A percentile compares a stretch with the other conserved stretches of the same genome.
These are phyloP conservation scores for Gopherus flavomarginatus DNA, from an alignment of 2,113 vertebrate genomes.

Conservation along the genomic window DNA sequence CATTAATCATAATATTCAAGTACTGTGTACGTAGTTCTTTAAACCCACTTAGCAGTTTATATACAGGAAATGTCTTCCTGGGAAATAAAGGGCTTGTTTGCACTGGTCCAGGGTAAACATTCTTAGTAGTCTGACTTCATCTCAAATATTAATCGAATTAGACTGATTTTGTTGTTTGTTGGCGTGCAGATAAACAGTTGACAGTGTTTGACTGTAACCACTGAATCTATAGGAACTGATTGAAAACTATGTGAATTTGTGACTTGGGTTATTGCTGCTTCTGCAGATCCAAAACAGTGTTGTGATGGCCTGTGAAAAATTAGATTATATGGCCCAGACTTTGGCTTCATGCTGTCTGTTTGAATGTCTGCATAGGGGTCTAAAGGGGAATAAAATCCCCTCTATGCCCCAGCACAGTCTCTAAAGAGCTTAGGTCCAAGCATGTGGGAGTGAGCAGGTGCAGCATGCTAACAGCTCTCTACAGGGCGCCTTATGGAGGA, in stretches of 20 bases:
- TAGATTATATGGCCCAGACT: neutral
- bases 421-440: neutral
- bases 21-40: neutral
- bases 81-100: neutral
- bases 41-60: neutral
- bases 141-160: neutral
- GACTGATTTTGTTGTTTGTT: neutral
- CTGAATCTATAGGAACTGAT: neutral
- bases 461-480: neutral
- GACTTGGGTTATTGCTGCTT: neutral
- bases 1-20: neutral
- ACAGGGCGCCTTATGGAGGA: neutral
- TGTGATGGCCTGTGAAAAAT: neutral
- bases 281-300: neutral
- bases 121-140: neutral
- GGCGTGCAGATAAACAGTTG: neutral
- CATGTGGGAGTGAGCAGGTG: accelerated
- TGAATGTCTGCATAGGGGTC: neutral
- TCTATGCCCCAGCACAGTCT: neutral
- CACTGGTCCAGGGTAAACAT: neutral
- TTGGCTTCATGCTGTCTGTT: neutral
- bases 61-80: neutral
- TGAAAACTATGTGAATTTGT: neutral
- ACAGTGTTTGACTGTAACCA: neutral
- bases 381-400: neutral